phyloP scores from a whole-genome alignment of 1,140 invertebrate genomes.

The Phenacoccus solenopsis region DNA sequence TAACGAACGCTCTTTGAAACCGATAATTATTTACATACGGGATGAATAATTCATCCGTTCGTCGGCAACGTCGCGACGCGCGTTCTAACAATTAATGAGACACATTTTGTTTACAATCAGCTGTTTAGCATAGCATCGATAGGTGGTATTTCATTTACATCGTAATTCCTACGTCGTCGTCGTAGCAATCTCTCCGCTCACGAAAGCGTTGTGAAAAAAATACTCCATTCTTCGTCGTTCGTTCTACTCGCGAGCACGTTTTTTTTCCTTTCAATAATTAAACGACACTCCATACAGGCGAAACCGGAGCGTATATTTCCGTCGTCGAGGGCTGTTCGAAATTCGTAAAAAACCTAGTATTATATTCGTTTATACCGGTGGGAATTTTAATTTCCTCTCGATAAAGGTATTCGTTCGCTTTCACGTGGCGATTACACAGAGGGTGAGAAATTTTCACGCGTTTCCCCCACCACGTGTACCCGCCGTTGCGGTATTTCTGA shows the following conservation, averaged over 20 bases:
- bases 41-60: conserved; percentile 16
- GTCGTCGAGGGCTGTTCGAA: background rate
- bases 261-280: background rate
- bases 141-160: background rate
- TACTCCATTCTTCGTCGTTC: background rate
- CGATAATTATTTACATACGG: conserved; percentile 13
- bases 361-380: background rate
- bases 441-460: background rate
- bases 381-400: conserved; percentile 2
- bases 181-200: background rate
- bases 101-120: conserved; percentile 14
- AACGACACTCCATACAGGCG: background rate
- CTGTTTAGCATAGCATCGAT: conserved; percentile 11
- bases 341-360: background rate
- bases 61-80: background rate
- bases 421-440: background rate
- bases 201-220: background rate
- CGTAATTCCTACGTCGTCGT: background rate
- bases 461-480: background rate
- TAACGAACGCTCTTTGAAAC: conserved; percentile 16
- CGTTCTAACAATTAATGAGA: conserved; percentile 15
- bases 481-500: too few relatives aligned
- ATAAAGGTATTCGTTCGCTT: background rate
- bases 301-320: background rate
- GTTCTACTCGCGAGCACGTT: background rate